phyloP scores from a whole-genome alignment of 2,797 vertebrate genomes.

The Phoeniculus purpureus region DNA sequence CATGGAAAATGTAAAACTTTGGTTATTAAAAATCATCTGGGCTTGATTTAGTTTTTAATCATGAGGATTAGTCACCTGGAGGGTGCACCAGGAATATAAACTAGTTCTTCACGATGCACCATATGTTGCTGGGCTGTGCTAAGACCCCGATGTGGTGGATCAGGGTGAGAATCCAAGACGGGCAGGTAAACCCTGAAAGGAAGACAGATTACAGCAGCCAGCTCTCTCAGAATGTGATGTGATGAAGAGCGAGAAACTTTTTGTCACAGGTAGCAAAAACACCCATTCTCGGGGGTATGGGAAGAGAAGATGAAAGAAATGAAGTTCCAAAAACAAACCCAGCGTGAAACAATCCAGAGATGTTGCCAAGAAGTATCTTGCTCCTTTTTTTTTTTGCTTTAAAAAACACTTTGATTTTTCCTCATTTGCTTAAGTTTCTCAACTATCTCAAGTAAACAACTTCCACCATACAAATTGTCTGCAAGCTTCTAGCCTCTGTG shows the following conservation, averaged over 20 bases:
- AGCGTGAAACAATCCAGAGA: background rate
- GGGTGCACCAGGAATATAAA: background rate
- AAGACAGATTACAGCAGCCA: background rate
- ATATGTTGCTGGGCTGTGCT: background rate
- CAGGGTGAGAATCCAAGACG: background rate
- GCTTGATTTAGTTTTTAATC: conserved; percentile 6
- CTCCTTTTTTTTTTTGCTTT: background rate
- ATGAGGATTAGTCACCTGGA: background rate
- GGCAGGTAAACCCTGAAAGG: background rate
- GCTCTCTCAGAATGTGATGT: background rate
- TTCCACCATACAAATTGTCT: background rate
- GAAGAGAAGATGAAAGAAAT: background rate
- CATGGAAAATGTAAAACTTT: background rate
- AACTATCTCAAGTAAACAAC: background rate
- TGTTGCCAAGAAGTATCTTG: background rate
- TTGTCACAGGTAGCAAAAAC: conserved; percentile 21
- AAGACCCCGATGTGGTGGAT: background rate
- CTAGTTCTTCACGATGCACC: background rate
- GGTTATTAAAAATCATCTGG: background rate
- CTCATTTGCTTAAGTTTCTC: conserved; percentile 6
- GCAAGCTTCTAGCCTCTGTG: background rate
- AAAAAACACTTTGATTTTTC: background rate
- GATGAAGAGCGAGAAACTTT: background rate
- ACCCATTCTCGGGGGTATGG: background rate
- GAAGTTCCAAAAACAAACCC: conserved; percentile 4